Conservation (phyloP, 2,888 invertebrate species). For the Dryobota labecula region DNA sequence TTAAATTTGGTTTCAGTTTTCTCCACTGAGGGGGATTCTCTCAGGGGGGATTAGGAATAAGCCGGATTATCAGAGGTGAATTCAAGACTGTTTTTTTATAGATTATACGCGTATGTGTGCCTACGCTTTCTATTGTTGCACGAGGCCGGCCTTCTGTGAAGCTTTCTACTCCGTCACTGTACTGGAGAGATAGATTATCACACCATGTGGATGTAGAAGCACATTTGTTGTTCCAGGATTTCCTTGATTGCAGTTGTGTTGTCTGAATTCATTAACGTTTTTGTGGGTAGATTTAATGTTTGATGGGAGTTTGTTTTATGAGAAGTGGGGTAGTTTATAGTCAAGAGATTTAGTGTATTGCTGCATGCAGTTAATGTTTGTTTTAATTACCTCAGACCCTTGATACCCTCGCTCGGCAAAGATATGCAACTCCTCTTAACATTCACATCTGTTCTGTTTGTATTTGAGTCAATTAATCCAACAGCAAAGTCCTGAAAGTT, state of each 20-base stretch:
- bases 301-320: slow-evolving; percentile 25
- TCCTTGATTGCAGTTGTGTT: slow-evolving; percentile 51
- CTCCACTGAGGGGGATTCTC: too few relatives aligned
- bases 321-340: slow-evolving; percentile 26
- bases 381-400: slow-evolving; percentile 28
- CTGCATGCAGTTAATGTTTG: slow-evolving; percentile 27
- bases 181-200: slow-evolving; percentile 51
- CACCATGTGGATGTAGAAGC: slow-evolving; percentile 39
- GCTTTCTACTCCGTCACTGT: slow-evolving; percentile 54
- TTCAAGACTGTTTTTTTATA: too few relatives aligned
- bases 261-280: slow-evolving; percentile 51
- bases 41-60: too few relatives aligned
- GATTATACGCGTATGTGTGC: background rate
- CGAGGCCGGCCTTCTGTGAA: slow-evolving; percentile 13
- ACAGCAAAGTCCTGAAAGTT: slow-evolving; percentile 13
- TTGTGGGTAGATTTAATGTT: slow-evolving; percentile 43
- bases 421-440: too few relatives aligned
- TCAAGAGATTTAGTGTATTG: slow-evolving; percentile 19
- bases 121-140: background rate
- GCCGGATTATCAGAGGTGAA: too few relatives aligned
- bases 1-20: too few relatives aligned
- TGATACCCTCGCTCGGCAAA: background rate
- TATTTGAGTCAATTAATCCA: background rate
- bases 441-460: background rate
- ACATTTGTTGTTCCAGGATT: slow-evolving; percentile 48